Evolutionary conservation across 2,888 invertebrate genomes (phyloP).

Genomic region (Drosophila robusta): DNA sequence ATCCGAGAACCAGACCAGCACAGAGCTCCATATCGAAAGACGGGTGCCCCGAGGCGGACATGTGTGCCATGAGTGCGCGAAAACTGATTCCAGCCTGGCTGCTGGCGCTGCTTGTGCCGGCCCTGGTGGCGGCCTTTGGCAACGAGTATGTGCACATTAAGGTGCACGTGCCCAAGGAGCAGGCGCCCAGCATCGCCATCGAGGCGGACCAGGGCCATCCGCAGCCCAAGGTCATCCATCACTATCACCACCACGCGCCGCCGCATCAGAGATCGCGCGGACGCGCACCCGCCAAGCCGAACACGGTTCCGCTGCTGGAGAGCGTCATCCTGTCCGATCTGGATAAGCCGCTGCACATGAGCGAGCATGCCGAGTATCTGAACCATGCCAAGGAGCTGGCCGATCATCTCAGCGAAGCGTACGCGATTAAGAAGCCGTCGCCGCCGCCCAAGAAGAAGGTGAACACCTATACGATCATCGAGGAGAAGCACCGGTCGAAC

Average conservation of each 20-base stretch:
- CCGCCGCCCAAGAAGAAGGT: conserved; percentile 59
- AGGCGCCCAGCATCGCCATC: conserved; percentile 39
- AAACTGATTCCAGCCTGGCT: conserved; percentile 3
- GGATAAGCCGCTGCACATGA: conserved; percentile 61
- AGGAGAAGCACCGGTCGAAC: conserved; percentile 55
- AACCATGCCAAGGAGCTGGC: conserved; percentile 67
- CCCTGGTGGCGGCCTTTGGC: conserved; percentile 57
- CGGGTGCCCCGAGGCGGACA: conserved; percentile 8
- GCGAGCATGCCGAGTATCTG: conserved; percentile 63
- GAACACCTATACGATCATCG: conserved; percentile 72
- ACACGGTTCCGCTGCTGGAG: conserved; percentile 63
- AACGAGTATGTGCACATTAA: conserved; percentile 80
- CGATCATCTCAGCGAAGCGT: conserved; percentile 62
- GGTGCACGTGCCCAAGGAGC: conserved; percentile 73
- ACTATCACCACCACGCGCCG: conserved; percentile 67
- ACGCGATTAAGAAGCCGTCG: conserved; percentile 45
- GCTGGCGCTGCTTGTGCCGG: conserved; percentile 24
- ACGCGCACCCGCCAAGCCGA: conserved; percentile 27
- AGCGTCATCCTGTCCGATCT: conserved; percentile 71
- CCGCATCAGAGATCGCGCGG: conserved; percentile 47
- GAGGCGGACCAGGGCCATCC: conserved; percentile 37
- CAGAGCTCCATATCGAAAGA: neutral
- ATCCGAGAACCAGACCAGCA: neutral
- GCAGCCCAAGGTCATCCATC: conserved; percentile 68
- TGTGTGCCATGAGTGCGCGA: conserved; percentile 7